A percentile compares a stretch with the other conserved stretches of the same genome.
phyloP scores from a whole-genome alignment of 2,797 vertebrate species.

The Eurystomus glaucurus region DNA sequence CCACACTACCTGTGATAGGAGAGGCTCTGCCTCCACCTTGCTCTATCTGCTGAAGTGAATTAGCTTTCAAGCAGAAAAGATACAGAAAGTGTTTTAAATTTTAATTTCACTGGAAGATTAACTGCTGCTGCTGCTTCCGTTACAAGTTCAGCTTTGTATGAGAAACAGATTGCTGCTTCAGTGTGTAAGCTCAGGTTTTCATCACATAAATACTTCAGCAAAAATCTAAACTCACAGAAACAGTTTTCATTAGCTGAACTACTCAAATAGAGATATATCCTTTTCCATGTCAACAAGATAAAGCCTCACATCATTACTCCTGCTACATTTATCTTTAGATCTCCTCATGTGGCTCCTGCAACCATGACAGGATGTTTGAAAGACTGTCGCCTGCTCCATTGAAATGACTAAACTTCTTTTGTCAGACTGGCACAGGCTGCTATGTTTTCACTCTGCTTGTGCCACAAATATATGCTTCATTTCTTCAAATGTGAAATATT shows the following conservation, averaged over 20 bases:
- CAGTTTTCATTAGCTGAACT: background rate
- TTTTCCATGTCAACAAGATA: background rate
- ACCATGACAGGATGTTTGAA: background rate
- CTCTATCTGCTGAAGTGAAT: background rate
- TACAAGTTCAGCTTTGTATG: background rate
- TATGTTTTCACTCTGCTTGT: background rate
- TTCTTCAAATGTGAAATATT: background rate
- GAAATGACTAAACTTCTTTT: background rate
- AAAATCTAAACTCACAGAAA: background rate
- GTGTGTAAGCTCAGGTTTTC: background rate
- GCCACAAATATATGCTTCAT: background rate
- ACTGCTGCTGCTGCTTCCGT: background rate
- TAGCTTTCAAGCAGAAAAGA: background rate
- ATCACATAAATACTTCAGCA: background rate
- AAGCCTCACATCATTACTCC: background rate
- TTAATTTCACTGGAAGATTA: background rate
- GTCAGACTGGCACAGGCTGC: background rate
- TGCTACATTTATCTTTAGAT: background rate
- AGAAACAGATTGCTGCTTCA: background rate
- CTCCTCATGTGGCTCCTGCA: background rate
- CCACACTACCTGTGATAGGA: background rate
- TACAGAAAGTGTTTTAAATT: background rate
- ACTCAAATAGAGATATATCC: background rate
- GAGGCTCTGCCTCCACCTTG: background rate
- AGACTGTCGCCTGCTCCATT: background rate